Evolutionary conservation across 2,888 invertebrate species (phyloP).

Genomic region (Oxycera nigricornis): DNA sequence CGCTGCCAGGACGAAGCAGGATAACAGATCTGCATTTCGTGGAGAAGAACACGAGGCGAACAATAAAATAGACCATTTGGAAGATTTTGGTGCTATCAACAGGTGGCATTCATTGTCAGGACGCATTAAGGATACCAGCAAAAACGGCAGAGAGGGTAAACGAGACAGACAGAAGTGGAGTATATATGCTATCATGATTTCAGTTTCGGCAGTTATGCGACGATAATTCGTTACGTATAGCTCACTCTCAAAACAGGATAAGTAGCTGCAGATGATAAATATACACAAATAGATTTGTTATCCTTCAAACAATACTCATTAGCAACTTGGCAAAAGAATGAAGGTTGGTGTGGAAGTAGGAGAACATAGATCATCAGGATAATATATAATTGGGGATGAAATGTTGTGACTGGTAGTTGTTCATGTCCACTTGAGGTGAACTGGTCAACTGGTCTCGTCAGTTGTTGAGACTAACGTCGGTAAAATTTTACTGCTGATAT

Average conservation of each 20-base stretch:
- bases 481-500: too few relatives aligned
- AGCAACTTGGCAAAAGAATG: not conserved
- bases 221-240: conserved; percentile 26
- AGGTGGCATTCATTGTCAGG: conserved; percentile 12
- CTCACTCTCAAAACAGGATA: not conserved
- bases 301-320: conserved; percentile 9
- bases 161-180: not conserved
- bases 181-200: conserved; percentile 2
- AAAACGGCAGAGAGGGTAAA: not conserved
- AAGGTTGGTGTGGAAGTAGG: too few relatives aligned
- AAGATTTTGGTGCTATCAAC: conserved; percentile 9
- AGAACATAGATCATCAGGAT: too few relatives aligned
- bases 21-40: not conserved
- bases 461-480: too few relatives aligned
- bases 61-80: conserved; percentile 12
- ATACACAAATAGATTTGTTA: conserved; percentile 22
- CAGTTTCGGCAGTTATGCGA: not conserved
- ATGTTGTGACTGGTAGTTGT: too few relatives aligned
- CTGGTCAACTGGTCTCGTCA: too few relatives aligned
- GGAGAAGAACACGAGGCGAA: not conserved
- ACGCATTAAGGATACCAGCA: conserved; percentile 17
- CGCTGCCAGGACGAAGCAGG: conserved; percentile 5
- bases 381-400: too few relatives aligned
- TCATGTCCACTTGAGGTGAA: too few relatives aligned
- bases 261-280: conserved; percentile 1